These are phyloP conservation scores for Emys orbicularis DNA, from an alignment of 2,797 vertebrate genomes.

Conservation along the genomic window DNA sequence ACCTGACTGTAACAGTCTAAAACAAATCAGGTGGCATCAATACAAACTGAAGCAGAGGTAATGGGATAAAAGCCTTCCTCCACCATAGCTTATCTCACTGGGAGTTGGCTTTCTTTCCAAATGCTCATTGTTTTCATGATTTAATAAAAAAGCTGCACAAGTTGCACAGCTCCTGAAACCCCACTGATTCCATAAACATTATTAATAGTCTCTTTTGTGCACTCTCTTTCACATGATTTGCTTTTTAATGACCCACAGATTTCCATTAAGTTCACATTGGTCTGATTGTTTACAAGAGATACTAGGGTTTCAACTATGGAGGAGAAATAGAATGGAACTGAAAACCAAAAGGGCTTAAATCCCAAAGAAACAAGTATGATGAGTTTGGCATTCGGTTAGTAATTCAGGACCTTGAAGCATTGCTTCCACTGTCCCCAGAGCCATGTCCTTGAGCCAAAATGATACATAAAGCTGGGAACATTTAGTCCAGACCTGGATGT, in stretches of 20 bases:
- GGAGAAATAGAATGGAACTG: not conserved
- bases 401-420: not conserved
- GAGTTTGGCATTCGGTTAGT: not conserved
- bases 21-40: conserved; percentile 37
- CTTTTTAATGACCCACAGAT: conserved; percentile 59
- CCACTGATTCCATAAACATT: conserved; percentile 53
- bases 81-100: not conserved
- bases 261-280: not conserved
- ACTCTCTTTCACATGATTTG: conserved; percentile 43
- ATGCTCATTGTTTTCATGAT: conserved; percentile 29
- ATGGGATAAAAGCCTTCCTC: not conserved
- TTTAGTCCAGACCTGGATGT: conserved; percentile 19
- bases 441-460: not conserved
- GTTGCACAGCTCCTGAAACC: conserved; percentile 8
- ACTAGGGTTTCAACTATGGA: conserved; percentile 4
- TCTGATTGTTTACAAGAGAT: conserved; percentile 11
- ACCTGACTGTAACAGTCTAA: conserved; percentile 20
- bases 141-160: conserved; percentile 50
- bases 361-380: not conserved
- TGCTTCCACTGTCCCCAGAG: not conserved
- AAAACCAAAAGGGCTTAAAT: not conserved
- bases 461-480: not conserved
- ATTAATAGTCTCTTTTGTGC: conserved; percentile 60
- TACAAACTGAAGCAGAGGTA: conserved; percentile 31
- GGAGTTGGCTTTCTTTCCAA: conserved; percentile 6